Evolutionary conservation across 2,888 invertebrate species (phyloP).

Genomic region (Chesias legatella): DNA sequence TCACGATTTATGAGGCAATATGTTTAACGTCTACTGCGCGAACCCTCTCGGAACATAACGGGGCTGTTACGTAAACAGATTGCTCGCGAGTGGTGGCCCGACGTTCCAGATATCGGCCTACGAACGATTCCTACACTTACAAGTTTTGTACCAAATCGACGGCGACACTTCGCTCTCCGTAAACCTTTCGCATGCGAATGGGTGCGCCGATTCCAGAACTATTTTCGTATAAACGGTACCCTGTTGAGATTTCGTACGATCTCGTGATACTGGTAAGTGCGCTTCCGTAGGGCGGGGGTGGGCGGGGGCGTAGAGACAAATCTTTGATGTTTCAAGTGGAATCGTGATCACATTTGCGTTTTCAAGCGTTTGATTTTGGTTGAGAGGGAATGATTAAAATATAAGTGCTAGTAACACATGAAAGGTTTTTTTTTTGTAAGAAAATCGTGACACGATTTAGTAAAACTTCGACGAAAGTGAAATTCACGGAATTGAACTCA

Average conservation of each 20-base stretch:
- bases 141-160: conserved; percentile 56
- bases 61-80: conserved; percentile 80
- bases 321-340: too few relatives aligned
- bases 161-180: conserved; percentile 44
- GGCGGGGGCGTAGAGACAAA: not conserved
- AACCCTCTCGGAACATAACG: conserved; percentile 78
- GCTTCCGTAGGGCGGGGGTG: conserved; percentile 1
- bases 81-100: conserved; percentile 69
- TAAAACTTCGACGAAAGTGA: conserved; percentile 15
- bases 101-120: conserved; percentile 65
- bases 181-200: conserved; percentile 45
- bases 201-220: conserved; percentile 34
- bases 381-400: too few relatives aligned
- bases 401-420: not conserved
- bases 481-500: conserved; percentile 18
- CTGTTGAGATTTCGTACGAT: conserved; percentile 24
- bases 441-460: conserved; percentile 15
- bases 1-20: conserved; percentile 79
- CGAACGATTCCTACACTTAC: conserved; percentile 58
- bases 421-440: too few relatives aligned
- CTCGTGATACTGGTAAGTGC: conserved; percentile 3
- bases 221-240: conserved; percentile 32
- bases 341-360: too few relatives aligned
- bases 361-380: too few relatives aligned
- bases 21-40: conserved; percentile 78